Conservation (phyloP, 2,113 vertebrate genomes). For the Eudyptes chrysolophus region DNA sequence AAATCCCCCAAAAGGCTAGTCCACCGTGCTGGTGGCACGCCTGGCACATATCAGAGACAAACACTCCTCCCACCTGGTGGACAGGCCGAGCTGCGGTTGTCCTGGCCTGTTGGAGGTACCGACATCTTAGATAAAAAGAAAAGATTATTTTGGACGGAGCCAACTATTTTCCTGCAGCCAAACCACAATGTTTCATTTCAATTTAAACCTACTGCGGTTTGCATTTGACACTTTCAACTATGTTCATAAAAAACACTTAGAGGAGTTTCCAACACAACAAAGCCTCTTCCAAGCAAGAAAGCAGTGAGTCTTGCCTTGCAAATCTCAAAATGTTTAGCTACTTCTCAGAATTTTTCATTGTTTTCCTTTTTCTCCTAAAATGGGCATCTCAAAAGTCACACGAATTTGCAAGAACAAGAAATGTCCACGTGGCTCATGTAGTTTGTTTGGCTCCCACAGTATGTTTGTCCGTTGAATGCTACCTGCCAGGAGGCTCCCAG, state of each 20-base stretch:
- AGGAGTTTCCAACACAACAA: not conserved
- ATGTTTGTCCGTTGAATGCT: rapidly evolving
- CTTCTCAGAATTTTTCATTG: not conserved
- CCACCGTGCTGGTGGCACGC: rapidly evolving
- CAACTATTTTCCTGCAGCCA: not conserved
- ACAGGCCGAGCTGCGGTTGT: not conserved
- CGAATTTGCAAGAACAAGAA: not conserved
- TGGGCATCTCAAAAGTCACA: not conserved
- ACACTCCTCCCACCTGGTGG: not conserved
- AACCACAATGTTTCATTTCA: not conserved
- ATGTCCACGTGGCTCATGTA: not conserved
- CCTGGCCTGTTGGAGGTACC: not conserved
- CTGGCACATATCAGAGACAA: rapidly evolving
- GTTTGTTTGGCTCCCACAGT: not conserved
- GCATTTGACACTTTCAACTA: not conserved
- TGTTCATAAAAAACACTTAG: not conserved
- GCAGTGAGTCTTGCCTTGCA: not conserved
- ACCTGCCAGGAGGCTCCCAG: not conserved
- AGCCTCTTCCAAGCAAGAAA: not conserved
- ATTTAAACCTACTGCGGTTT: not conserved
- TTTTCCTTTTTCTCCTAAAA: not conserved
- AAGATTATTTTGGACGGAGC: not conserved
- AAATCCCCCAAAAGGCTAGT: not conserved
- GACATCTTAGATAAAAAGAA: not conserved
- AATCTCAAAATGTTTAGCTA: not conserved